These are phyloP conservation scores for Aricia agestis DNA, from an alignment of 1,140 invertebrate species.

Conservation along the genomic window DNA sequence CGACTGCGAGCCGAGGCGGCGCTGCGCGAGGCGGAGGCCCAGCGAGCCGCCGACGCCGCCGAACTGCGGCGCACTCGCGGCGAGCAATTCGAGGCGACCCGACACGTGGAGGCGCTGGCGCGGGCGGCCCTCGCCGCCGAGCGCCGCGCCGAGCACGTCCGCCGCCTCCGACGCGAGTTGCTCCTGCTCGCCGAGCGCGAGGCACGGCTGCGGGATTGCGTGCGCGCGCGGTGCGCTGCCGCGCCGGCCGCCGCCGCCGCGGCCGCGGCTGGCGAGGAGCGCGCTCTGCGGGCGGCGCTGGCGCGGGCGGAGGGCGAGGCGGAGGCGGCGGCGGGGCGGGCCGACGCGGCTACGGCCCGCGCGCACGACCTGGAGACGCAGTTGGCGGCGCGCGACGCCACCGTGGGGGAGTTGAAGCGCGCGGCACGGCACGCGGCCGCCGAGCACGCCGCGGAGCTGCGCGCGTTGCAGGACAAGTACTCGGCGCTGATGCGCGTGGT, in stretches of 20 bases:
- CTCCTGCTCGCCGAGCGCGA: constrained; percentile 73
- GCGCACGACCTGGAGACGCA: constrained; percentile 76
- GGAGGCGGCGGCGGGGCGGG: constrained; percentile 59
- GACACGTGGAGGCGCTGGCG: constrained; percentile 74
- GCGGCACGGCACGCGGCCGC: constrained; percentile 72
- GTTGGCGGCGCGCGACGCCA: constrained; percentile 69
- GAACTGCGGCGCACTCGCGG: constrained; percentile 59
- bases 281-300: constrained; percentile 62
- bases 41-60: constrained; percentile 56
- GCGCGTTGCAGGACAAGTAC: constrained; percentile 85
- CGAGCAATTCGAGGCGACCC: constrained; percentile 74
- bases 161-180: constrained; percentile 74
- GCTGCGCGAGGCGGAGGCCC: constrained; percentile 63
- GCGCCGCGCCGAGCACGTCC: constrained; percentile 71
- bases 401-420: constrained; percentile 69
- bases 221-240: constrained; percentile 62
- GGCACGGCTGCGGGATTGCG: constrained; percentile 46
- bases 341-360: constrained; percentile 75
- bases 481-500: constrained; percentile 81
- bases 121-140: constrained; percentile 75
- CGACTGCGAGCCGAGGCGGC: constrained; percentile 68
- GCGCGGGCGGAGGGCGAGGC: constrained; percentile 70
- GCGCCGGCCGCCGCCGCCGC: constrained; percentile 63
- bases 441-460: constrained; percentile 71
- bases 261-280: constrained; percentile 42